Conservation (phyloP, 1,140 invertebrate species). For the Spodoptera frugiperda region DNA sequence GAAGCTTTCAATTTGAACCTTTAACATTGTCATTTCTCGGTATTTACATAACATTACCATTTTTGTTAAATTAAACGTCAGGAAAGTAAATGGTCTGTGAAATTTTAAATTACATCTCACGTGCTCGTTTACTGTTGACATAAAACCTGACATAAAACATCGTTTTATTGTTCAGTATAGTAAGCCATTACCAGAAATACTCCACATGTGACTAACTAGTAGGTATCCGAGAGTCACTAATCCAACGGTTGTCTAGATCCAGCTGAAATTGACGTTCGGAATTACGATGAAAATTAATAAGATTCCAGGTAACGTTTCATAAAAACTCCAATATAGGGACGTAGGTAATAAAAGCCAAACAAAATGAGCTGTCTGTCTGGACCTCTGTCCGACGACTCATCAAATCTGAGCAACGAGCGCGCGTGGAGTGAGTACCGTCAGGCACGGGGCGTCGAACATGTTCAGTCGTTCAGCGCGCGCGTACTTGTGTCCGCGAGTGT, state of each 20-base stretch:
- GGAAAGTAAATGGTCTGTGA: too few species aligned
- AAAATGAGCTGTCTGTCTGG: conserved; percentile 28
- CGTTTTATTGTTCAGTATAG: too few species aligned
- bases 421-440: not conserved
- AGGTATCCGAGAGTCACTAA: not conserved
- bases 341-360: conserved; percentile 27
- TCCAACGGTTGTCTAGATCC: not conserved
- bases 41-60: too few species aligned
- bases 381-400: conserved; percentile 16
- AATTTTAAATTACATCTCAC: too few species aligned
- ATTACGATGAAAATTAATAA: conserved; percentile 18
- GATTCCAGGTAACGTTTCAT: conserved; percentile 22
- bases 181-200: not conserved
- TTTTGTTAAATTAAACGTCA: too few species aligned
- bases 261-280: not conserved
- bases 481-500: conserved; percentile 14
- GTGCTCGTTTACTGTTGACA: too few species aligned
- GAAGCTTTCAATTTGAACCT: too few species aligned
- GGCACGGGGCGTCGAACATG: not conserved
- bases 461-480: not conserved
- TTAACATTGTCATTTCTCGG: too few species aligned
- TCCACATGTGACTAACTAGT: not conserved
- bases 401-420: not conserved
- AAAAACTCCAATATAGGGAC: conserved; percentile 23
- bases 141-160: too few species aligned